phyloP scores from a whole-genome alignment of 1,140 invertebrate species.

The Heliconius nattereri region DNA sequence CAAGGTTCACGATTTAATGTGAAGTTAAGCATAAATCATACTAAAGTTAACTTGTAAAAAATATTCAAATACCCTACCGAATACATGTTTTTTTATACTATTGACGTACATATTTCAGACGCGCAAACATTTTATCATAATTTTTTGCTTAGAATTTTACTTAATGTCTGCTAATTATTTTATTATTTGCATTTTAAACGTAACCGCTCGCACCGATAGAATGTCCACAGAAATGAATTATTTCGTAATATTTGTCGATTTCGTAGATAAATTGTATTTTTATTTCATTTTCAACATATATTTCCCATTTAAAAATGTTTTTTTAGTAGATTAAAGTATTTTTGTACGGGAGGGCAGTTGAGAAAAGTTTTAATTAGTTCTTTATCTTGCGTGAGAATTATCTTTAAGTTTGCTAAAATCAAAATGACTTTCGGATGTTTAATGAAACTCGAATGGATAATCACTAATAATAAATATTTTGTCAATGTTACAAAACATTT shows the following conservation, averaged over 20 bases:
- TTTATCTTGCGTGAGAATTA: not conserved
- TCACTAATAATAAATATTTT: too few species aligned
- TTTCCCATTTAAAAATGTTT: too few species aligned
- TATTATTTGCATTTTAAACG: not conserved
- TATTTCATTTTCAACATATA: too few species aligned
- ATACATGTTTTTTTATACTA: constrained; percentile 1
- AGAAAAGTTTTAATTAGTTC: not conserved
- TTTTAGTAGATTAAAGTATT: too few species aligned
- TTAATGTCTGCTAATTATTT: not conserved
- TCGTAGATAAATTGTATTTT: not conserved
- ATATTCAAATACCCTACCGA: not conserved
- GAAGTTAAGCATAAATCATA: constrained; percentile 17
- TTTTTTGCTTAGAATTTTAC: not conserved
- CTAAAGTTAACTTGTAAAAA: not conserved
- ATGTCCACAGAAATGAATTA: too few species aligned
- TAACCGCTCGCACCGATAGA: not conserved
- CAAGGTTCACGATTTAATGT: constrained; percentile 42
- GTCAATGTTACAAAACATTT: too few species aligned
- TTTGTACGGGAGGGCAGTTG: not conserved
- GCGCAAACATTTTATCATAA: not conserved
- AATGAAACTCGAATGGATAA: too few species aligned
- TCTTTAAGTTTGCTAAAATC: not conserved
- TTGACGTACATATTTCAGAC: not conserved
- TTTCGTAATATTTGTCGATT: not conserved
- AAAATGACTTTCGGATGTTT: not conserved